Evolutionary conservation across 1,140 invertebrate genomes (phyloP).

Genomic region (Anagrus nilaparvatae): DNA sequence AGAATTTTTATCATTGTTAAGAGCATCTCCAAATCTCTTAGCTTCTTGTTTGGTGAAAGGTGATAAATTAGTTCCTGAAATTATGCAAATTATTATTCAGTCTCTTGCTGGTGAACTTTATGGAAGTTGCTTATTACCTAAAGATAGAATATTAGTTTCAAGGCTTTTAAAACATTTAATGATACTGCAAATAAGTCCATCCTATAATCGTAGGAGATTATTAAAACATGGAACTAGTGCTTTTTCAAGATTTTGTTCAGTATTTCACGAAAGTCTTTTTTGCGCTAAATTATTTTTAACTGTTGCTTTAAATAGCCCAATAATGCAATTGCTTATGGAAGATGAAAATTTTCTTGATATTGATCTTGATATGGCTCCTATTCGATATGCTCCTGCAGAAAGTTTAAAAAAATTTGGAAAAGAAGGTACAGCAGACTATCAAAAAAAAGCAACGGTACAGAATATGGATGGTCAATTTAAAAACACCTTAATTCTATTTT

Average conservation of each 20-base stretch:
- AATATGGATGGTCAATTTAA: slow-evolving; percentile 52
- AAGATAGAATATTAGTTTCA: slow-evolving; percentile 72
- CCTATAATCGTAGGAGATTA: slow-evolving; percentile 75
- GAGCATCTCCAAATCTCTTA: slow-evolving; percentile 69
- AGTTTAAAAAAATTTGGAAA: slow-evolving; percentile 69
- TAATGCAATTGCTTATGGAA: slow-evolving; percentile 86
- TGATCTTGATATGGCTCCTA: slow-evolving; percentile 76
- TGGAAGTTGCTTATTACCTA: slow-evolving; percentile 65
- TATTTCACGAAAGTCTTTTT: slow-evolving; percentile 83
- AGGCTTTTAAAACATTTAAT: slow-evolving; percentile 72
- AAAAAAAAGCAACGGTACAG: slow-evolving; percentile 63
- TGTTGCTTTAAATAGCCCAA: slow-evolving; percentile 80
- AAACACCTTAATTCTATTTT: no score
- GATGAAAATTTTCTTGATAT: slow-evolving; percentile 89
- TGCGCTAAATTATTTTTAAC: slow-evolving; percentile 88
- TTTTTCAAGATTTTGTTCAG: slow-evolving; percentile 80
- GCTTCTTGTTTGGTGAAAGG: slow-evolving; percentile 71
- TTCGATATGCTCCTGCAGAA: slow-evolving; percentile 61
- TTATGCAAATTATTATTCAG: slow-evolving; percentile 56
- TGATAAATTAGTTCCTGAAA: slow-evolving; percentile 53
- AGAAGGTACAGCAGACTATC: slow-evolving; percentile 59
- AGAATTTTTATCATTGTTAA: slow-evolving; percentile 66
- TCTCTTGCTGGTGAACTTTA: slow-evolving; percentile 75
- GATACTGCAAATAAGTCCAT: slow-evolving; percentile 68
- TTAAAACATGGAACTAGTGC: slow-evolving; percentile 77